phyloP scores from a whole-genome alignment of 2,888 invertebrate species.

The Clanis bilineata region DNA sequence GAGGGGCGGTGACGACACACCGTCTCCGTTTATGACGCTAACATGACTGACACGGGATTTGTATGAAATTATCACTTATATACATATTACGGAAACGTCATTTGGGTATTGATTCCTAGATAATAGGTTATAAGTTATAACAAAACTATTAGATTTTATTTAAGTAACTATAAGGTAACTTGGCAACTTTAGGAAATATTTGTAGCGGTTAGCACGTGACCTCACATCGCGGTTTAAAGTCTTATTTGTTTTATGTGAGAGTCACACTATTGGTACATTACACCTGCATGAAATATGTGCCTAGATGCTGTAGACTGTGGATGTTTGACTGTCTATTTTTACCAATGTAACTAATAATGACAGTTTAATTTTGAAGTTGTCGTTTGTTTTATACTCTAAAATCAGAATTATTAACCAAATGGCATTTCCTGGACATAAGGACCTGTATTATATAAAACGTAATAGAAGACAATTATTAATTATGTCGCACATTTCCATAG shows the following conservation, averaged over 20 bases:
- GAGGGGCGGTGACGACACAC: background rate
- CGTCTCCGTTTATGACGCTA: background rate
- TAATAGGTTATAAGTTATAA: background rate
- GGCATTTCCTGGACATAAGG: background rate
- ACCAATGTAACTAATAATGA: too few relatives aligned
- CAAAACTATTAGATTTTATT: background rate
- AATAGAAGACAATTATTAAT: slow-evolving; percentile 25
- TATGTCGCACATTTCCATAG: slow-evolving; percentile 41
- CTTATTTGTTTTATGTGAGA: too few relatives aligned
- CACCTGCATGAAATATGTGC: background rate
- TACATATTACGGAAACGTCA: background rate
- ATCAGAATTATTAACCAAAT: background rate
- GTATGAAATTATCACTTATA: background rate
- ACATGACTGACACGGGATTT: background rate
- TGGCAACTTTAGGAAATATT: background rate
- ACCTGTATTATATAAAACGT: slow-evolving; percentile 1
- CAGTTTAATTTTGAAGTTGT: background rate
- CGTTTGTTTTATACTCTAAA: background rate
- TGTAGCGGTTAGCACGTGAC: background rate
- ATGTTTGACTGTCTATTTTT: too few relatives aligned
- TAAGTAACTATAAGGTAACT: background rate
- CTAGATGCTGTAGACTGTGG: too few relatives aligned
- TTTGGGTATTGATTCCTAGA: background rate
- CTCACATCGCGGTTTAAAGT: background rate
- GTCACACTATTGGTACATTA: background rate